phyloP scores from a whole-genome alignment of 2,797 vertebrate genomes.

The Karalla daura region DNA sequence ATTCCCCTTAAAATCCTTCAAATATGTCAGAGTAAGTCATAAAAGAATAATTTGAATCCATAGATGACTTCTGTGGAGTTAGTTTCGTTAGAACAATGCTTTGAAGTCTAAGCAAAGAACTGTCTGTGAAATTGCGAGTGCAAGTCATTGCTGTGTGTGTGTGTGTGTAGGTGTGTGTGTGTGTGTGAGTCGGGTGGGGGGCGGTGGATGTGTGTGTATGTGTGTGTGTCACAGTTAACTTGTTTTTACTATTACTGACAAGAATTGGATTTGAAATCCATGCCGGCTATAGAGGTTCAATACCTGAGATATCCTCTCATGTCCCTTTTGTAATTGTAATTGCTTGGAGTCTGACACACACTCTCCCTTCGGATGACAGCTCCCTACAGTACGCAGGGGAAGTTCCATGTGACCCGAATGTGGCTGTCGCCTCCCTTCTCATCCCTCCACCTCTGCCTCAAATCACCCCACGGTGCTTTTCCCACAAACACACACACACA shows the following conservation, averaged over 20 bases:
- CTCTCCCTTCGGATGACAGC: background rate
- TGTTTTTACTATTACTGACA: background rate
- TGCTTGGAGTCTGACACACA: background rate
- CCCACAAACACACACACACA: slow-evolving; percentile 14
- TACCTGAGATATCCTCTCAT: background rate
- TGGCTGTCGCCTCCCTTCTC: background rate
- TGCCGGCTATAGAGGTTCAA: background rate
- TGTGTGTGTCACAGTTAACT: background rate
- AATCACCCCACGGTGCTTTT: background rate
- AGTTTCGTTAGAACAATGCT: background rate
- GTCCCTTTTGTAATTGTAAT: background rate
- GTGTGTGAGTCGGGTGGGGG: too few species aligned
- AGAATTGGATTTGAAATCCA: background rate
- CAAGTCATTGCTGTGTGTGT: too few species aligned
- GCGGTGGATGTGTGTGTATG: too few species aligned
- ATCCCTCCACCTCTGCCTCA: background rate
- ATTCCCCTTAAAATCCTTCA: too few species aligned
- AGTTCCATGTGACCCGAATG: background rate
- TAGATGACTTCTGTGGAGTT: background rate
- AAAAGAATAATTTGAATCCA: background rate
- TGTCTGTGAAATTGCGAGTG: background rate
- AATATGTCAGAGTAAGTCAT: too few species aligned
- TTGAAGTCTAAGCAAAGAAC: background rate
- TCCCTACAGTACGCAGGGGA: background rate
- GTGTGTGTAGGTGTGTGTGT: background rate